phyloP scores from a whole-genome alignment of 2,888 invertebrate genomes.

The Drosophila ezoana region DNA sequence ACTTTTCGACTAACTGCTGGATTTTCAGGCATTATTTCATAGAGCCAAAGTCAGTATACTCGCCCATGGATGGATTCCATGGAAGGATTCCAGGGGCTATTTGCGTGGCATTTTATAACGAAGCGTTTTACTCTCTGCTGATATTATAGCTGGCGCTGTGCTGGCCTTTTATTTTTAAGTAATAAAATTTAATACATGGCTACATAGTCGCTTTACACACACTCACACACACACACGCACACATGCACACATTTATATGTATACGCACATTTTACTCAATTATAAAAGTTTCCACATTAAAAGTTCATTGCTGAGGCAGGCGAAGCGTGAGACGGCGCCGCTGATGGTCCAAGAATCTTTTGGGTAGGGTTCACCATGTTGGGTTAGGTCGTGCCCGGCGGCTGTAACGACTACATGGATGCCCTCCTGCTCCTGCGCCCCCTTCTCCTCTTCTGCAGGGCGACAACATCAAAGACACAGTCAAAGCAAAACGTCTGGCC shows the following conservation, averaged over 20 bases:
- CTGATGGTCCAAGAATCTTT: conserved; percentile 26
- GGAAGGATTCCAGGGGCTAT: neutral
- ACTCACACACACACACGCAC: conserved; percentile 13
- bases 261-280: conserved; percentile 79
- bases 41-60: no score
- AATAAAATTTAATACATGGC: conserved; percentile 75
- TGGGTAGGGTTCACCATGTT: conserved; percentile 42
- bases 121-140: conserved; percentile 7
- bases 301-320: conserved; percentile 74
- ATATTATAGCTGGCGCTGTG: conserved; percentile 50
- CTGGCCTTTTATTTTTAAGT: conserved; percentile 66
- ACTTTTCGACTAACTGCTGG: no score
- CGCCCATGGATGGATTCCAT: no score
- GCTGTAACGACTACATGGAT: conserved; percentile 34
- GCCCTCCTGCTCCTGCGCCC: conserved; percentile 6
- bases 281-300: conserved; percentile 83
- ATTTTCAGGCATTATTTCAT: neutral
- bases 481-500: conserved; percentile 67
- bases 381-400: conserved; percentile 68
- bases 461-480: conserved; percentile 70
- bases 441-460: conserved; percentile 7
- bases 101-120: conserved; percentile 36
- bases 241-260: conserved; percentile 38
- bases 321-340: conserved; percentile 48
- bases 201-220: conserved; percentile 42